phyloP scores from a whole-genome alignment of 1,140 invertebrate species.

The Plodia interpunctella region DNA sequence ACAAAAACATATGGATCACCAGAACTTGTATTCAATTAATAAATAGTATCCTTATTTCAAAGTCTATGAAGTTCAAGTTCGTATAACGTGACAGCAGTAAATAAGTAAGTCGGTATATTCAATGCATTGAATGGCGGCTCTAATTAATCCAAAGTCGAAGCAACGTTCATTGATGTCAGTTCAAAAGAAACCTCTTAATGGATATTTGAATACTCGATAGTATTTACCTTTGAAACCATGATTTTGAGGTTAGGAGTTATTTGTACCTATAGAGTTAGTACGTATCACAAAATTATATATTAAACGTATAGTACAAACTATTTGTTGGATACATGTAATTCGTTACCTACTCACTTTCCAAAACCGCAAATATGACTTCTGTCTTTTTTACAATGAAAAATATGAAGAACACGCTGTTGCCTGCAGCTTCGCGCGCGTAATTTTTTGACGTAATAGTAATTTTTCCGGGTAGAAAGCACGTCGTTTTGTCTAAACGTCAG shows the following conservation, averaged over 20 bases:
- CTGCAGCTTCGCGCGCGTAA: too few relatives aligned
- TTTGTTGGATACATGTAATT: too few relatives aligned
- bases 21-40: background rate
- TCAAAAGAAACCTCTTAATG: slow-evolving; percentile 67
- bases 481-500: too few relatives aligned
- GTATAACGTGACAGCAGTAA: slow-evolving; percentile 24
- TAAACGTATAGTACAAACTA: too few relatives aligned
- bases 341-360: too few relatives aligned
- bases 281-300: background rate
- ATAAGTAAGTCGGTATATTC: slow-evolving; percentile 26
- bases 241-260: background rate
- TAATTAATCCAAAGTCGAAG: slow-evolving; percentile 66
- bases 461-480: too few relatives aligned
- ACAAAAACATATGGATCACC: background rate
- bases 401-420: too few relatives aligned
- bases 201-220: slow-evolving; percentile 60
- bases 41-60: background rate
- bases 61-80: background rate
- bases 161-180: slow-evolving; percentile 43
- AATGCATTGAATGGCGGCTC: slow-evolving; percentile 53
- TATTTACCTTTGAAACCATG: slow-evolving; percentile 39
- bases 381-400: too few relatives aligned
- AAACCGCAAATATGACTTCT: too few relatives aligned
- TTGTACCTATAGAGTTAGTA: background rate
- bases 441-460: too few relatives aligned